Conservation (phyloP, 2,797 vertebrate genomes). For the Emydoidea blandingii region DNA sequence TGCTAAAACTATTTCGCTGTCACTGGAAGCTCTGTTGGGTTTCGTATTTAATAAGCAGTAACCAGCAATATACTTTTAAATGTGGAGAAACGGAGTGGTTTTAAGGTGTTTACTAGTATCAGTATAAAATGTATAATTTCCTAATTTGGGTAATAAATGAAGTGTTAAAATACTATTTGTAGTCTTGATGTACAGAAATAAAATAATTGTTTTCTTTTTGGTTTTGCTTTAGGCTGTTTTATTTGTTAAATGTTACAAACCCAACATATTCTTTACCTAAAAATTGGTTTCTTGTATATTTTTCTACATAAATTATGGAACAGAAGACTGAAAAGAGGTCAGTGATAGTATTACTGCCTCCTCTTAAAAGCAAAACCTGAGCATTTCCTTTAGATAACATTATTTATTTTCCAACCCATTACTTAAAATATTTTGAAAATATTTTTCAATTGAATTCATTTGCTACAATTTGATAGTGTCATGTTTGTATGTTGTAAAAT, state of each 20-base stretch:
- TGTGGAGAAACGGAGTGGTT: conserved; percentile 74
- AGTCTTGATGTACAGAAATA: conserved; percentile 83
- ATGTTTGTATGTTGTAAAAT: conserved; percentile 65
- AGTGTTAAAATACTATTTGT: conserved; percentile 84
- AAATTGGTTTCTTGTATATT: conserved; percentile 65
- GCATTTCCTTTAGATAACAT: conserved; percentile 47
- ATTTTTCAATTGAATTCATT: conserved; percentile 66
- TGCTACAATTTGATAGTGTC: conserved; percentile 37
- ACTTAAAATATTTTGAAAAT: conserved; percentile 68
- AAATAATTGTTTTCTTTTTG: conserved; percentile 78
- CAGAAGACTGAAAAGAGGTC: conserved; percentile 57
- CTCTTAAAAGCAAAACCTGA: conserved; percentile 49
- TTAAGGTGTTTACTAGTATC: conserved; percentile 81
- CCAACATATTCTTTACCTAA: conserved; percentile 46
- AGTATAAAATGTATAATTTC: conserved; percentile 84
- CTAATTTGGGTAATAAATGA: conserved; percentile 82
- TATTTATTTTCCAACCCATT: conserved; percentile 73
- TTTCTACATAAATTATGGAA: conserved; percentile 68
- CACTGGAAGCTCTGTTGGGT: conserved; percentile 65
- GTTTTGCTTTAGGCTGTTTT: conserved; percentile 77
- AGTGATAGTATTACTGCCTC: conserved; percentile 37
- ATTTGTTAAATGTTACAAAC: conserved; percentile 69
- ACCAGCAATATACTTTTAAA: conserved; percentile 81
- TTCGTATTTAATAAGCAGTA: conserved; percentile 73
- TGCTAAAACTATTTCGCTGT: conserved; percentile 69